Conservation (phyloP, 2,797 vertebrate species). For the Lacerta agilis region DNA sequence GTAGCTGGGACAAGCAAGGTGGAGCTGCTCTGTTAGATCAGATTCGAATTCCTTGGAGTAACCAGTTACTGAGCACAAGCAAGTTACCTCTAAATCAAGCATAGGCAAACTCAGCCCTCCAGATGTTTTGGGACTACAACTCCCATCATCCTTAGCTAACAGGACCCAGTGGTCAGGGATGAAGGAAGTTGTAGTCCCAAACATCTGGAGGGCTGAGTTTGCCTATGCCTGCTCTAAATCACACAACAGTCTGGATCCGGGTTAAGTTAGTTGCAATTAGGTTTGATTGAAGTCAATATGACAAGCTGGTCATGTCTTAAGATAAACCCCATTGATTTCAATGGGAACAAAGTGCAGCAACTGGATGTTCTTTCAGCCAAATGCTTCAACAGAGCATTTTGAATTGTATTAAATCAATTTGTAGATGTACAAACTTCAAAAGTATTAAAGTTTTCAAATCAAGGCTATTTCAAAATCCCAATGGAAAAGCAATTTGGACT, state of each 20-base stretch:
- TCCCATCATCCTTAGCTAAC: too few relatives aligned
- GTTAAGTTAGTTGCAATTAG: too few relatives aligned
- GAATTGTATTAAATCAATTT: constrained; percentile 22
- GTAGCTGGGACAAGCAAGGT: not conserved
- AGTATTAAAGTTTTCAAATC: constrained; percentile 8
- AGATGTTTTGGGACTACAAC: too few relatives aligned
- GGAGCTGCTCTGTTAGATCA: not conserved
- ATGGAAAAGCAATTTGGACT: constrained; percentile 1
- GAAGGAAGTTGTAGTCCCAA: too few relatives aligned
- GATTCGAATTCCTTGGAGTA: not conserved
- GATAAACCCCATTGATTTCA: too few relatives aligned
- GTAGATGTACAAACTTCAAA: constrained; percentile 16
- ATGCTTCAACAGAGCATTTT: constrained; percentile 25
- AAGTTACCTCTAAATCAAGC: not conserved
- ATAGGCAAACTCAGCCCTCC: too few relatives aligned
- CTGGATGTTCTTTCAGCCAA: not conserved
- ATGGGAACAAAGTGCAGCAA: too few relatives aligned
- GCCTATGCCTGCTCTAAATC: too few relatives aligned
- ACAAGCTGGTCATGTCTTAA: too few relatives aligned
- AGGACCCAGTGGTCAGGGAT: too few relatives aligned
- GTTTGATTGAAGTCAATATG: too few relatives aligned
- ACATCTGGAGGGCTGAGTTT: too few relatives aligned
- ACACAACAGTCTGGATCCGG: not conserved
- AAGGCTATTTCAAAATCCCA: constrained; percentile 14
- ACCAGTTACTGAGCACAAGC: not conserved